Base-by-base conservation (phyloP, 2,113 vertebrate species). In the Heteronetta atricapilla region DNA sequence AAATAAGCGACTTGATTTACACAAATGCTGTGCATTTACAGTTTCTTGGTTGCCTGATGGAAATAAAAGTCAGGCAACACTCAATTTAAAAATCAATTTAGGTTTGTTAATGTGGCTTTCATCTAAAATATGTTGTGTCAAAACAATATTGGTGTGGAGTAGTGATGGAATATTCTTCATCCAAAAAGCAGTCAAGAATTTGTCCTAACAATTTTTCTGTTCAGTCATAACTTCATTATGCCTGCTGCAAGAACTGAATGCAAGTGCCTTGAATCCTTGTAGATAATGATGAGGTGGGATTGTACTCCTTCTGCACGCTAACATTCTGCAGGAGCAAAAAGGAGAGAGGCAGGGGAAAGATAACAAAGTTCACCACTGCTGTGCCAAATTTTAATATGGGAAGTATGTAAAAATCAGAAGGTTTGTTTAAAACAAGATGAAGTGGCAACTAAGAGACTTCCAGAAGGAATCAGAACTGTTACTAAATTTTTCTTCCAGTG, bases 1-100 rank as follows among this genome's bases (percentile, higher is more conserved):
- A 81, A 74, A 74, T 50, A 69, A 77, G 56, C 82, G 18, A 15
- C 12, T 56, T 91, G 63, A 77, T 83, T 89, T 91, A 64, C 13
- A 55, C n/a, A 44, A 23, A 11, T 55, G 15, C 25, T 80, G 8
- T 68, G 22, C 46, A 33, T 70, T 89, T 89, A 20, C 7, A 21
- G 28, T 73, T 86, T 67, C 60, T 83, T 76, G 44, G 13, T 76
- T 81, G 18, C 38, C 25, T 81, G 13, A 16, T 64, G 44, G 17
- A 76, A 88, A 44, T 70, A 38, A 13, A 84, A 93, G 21, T 86
- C 50, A 70, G 53, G 21, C 17, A 86, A 64, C 29, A 22, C 26
- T 67, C 34, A 40, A 21, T 86, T 88, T 73, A 36, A 88, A 85
- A 78, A 60, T 60, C 18, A 40, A 2, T 55, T 56, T 40, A 17